Percentiles rank a stretch among this genome's conserved stretches.
phyloP scores from a whole-genome alignment of 2,113 vertebrate species.

The Alligator mississippiensis region DNA sequence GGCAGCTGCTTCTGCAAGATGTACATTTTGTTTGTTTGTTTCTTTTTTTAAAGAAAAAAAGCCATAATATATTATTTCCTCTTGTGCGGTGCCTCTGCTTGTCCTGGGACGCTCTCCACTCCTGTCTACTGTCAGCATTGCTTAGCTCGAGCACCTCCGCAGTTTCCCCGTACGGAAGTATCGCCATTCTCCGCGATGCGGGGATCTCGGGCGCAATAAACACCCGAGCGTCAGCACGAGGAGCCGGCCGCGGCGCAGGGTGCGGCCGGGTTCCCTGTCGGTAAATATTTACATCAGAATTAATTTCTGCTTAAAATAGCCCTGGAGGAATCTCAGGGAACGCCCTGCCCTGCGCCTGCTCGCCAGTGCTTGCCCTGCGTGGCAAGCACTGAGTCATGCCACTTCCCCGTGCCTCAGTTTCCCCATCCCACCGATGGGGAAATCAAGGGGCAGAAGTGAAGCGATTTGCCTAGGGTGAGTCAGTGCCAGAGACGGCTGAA shows the following conservation, averaged over 20 bases:
- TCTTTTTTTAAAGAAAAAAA: not conserved
- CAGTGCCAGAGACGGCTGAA: constrained; percentile 14
- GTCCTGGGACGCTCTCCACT: constrained; percentile 68
- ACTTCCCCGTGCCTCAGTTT: constrained; percentile 75
- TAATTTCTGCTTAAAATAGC: constrained; percentile 72
- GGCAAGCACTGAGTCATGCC: constrained; percentile 68
- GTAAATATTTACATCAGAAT: constrained; percentile 75
- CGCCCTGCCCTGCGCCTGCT: constrained; percentile 65
- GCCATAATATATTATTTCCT: no score
- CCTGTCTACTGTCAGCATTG: constrained; percentile 76
- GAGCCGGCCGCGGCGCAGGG: constrained; percentile 30
- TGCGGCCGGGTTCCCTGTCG: constrained; percentile 69
- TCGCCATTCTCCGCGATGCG: constrained; percentile 75
- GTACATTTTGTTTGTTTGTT: constrained; percentile 72
- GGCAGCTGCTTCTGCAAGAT: constrained; percentile 74
- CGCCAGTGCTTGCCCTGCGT: constrained; percentile 57
- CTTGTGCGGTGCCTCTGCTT: constrained; percentile 52
- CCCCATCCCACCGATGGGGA: constrained; percentile 71
- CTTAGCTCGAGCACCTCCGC: constrained; percentile 70
- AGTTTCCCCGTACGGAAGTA: constrained; percentile 72
- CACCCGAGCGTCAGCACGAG: constrained; percentile 70
- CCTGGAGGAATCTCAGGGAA: constrained; percentile 66
- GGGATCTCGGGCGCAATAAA: constrained; percentile 76
- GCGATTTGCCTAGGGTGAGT: constrained; percentile 62
- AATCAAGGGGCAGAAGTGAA: constrained; percentile 52